These are phyloP conservation scores for Desmodus rotundus DNA, from an alignment of 2,113 vertebrate species.

Conservation along the genomic window DNA sequence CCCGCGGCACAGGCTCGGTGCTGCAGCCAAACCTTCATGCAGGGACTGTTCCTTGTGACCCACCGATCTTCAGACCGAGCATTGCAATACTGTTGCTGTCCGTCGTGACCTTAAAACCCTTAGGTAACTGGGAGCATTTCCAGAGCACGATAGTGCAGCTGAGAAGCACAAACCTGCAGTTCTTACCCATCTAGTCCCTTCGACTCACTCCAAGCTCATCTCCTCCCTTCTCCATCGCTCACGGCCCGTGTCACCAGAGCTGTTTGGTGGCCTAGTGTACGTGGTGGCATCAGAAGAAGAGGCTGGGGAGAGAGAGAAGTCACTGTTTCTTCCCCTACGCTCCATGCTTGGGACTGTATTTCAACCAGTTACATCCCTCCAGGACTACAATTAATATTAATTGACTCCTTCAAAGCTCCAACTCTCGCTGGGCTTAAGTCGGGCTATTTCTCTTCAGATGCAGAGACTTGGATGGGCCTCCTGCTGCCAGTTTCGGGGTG, in stretches of 20 bases:
- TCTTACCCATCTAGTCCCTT: not conserved
- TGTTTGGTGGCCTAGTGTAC: not conserved
- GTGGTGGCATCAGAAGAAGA: not conserved
- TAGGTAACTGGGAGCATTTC: not conserved
- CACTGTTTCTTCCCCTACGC: not conserved
- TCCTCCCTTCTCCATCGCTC: not conserved
- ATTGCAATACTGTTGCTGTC: not conserved
- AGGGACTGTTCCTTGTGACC: not conserved
- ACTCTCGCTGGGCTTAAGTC: not conserved
- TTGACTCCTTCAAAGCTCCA: not conserved
- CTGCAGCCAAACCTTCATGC: not conserved
- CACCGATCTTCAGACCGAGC: not conserved
- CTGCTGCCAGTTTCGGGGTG: not conserved
- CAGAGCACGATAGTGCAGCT: not conserved
- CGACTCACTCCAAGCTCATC: not conserved
- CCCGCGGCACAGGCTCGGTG: accelerated
- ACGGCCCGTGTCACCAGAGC: too few species aligned
- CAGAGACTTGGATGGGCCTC: not conserved
- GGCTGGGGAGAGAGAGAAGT: not conserved
- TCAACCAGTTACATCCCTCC: not conserved
- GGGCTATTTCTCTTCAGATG: not conserved
- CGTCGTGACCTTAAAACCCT: not conserved
- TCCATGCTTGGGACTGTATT: not conserved
- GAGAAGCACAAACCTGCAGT: not conserved
- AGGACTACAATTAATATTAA: not conserved